These are phyloP conservation scores for Scyliorhinus canicula DNA, from an alignment of 2,797 vertebrate species.

Conservation along the genomic window DNA sequence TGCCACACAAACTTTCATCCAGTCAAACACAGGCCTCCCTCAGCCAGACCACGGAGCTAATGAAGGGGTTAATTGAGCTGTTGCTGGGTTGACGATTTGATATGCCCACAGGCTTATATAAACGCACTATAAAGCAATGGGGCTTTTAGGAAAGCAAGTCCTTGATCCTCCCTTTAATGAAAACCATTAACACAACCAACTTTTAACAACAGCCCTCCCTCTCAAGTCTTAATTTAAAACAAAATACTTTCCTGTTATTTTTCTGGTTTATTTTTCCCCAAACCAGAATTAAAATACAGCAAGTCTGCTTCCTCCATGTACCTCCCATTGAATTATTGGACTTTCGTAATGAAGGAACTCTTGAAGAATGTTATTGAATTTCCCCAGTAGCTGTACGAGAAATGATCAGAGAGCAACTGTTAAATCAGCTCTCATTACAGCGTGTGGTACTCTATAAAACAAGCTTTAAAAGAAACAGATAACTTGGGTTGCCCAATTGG, in stretches of 20 bases:
- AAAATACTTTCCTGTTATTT: constrained; percentile 4
- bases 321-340: neutral
- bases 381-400: neutral
- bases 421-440: neutral
- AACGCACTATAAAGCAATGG: neutral
- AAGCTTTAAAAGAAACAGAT: neutral
- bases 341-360: neutral
- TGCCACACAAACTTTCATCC: neutral
- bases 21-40: neutral
- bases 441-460: neutral
- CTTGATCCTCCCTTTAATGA: constrained; percentile 14
- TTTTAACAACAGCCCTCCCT: neutral
- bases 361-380: neutral
- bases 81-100: neutral
- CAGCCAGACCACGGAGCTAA: neutral
- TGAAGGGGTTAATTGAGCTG: neutral
- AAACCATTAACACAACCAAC: constrained; percentile 20
- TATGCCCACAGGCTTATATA: neutral
- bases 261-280: neutral
- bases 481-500: neutral
- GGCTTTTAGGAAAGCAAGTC: neutral
- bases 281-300: neutral
- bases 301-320: neutral
- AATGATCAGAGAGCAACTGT: neutral
- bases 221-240: neutral